Conservation (phyloP, 2,888 invertebrate species). For the Scaptomyza flava region DNA sequence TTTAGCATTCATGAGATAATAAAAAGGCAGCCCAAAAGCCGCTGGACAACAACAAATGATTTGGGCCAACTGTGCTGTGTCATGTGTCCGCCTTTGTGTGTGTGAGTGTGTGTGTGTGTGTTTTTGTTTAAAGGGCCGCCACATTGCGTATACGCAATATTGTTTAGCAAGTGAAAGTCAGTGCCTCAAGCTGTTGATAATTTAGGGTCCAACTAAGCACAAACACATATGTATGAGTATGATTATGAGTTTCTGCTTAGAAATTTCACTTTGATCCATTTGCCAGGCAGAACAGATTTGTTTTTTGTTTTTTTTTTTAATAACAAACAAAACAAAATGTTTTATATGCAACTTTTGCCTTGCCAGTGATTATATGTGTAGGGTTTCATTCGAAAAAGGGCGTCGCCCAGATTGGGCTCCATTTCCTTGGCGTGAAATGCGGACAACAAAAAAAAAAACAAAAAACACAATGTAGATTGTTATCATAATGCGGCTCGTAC, state of each 20-base stretch:
- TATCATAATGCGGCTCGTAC: conserved; percentile 25
- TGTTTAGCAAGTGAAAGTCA: conserved; percentile 65
- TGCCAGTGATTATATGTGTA: conserved; percentile 40
- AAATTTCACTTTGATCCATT: conserved; percentile 76
- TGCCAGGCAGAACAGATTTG: conserved; percentile 38
- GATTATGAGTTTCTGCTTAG: conserved; percentile 35
- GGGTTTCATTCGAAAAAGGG: conserved; percentile 39
- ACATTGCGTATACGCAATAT: conserved; percentile 75
- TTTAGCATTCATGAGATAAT: conserved; percentile 81
- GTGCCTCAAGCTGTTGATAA: conserved; percentile 74
- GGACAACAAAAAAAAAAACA: not conserved
- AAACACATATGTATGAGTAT: conserved; percentile 25
- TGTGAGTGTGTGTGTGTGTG: not conserved
- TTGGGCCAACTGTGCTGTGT: conserved; percentile 47
- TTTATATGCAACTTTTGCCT: conserved; percentile 59
- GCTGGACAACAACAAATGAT: conserved; percentile 79
- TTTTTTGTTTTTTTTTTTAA: conserved; percentile 35
- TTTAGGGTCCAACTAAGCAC: conserved; percentile 50
- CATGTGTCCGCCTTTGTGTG: conserved; percentile 5
- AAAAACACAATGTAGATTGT: conserved; percentile 28
- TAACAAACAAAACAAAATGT: conserved; percentile 72
- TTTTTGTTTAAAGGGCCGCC: conserved; percentile 48
- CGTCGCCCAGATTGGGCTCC: conserved; percentile 13
- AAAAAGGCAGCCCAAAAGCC: conserved; percentile 61
- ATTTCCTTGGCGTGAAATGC: conserved; percentile 43